These are phyloP conservation scores for Tupaia tana DNA, from an alignment of 2,113 vertebrate species.

Conservation along the genomic window DNA sequence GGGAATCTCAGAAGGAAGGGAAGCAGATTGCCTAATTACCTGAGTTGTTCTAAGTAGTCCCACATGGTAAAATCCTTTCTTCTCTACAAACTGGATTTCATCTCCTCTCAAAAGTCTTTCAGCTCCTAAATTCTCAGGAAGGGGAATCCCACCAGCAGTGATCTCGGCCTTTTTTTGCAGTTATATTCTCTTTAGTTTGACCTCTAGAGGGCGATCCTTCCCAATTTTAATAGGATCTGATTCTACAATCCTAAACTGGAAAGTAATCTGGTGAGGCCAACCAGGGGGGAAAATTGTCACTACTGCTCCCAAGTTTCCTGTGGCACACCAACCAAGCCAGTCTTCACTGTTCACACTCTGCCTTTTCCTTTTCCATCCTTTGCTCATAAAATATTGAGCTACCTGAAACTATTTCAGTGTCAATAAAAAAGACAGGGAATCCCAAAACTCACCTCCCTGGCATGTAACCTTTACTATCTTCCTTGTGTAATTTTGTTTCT, in stretches of 20 bases:
- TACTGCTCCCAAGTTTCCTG: not conserved
- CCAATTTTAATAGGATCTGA: conserved; percentile 59
- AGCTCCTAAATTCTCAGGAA: not conserved
- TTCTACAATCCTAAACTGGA: not conserved
- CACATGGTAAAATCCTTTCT: not conserved
- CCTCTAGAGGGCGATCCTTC: conserved; percentile 80
- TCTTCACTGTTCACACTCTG: not conserved
- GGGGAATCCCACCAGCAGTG: not conserved
- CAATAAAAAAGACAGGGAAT: conserved; percentile 6
- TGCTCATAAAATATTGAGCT: not conserved
- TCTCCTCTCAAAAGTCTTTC: not conserved
- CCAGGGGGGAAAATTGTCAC: not conserved
- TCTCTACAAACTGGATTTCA: not conserved
- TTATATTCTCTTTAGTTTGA: not conserved
- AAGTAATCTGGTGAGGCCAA: not conserved
- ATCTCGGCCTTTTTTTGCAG: not conserved
- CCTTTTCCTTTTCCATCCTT: not conserved
- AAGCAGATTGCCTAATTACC: conserved; percentile 31
- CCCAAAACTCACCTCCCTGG: not conserved
- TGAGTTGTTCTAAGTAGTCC: conserved; percentile 41
- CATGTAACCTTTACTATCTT: not conserved
- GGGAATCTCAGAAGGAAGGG: not conserved
- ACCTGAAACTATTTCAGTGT: not conserved
- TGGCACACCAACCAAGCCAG: not conserved
- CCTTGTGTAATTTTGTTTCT: not conserved